Evolutionary conservation across 2,797 vertebrate species (phyloP).

Genomic region (Argyrosomus regius): DNA sequence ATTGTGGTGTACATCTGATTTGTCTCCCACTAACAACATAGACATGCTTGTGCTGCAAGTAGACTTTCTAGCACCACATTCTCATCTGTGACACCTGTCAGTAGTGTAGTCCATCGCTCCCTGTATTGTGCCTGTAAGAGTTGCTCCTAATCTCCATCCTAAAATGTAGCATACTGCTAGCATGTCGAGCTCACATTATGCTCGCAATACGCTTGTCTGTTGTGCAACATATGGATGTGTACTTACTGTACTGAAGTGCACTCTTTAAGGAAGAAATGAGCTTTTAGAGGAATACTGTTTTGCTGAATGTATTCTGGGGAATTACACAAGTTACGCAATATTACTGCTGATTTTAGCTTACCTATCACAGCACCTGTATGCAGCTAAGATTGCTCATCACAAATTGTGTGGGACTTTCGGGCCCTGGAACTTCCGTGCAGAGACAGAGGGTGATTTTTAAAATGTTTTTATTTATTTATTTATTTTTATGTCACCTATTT

Average conservation of each 20-base stretch:
- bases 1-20: conserved; percentile 54
- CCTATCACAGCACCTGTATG: background rate
- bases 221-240: conserved; percentile 30
- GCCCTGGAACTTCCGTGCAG: background rate
- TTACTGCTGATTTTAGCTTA: background rate
- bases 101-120: conserved; percentile 54
- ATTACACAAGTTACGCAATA: background rate
- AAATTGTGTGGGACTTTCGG: conserved; percentile 26
- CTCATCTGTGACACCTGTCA: conserved; percentile 52
- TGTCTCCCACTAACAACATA: conserved; percentile 65
- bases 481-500: background rate
- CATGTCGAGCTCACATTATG: conserved; percentile 43
- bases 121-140: conserved; percentile 38
- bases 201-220: conserved; percentile 40
- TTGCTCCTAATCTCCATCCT: conserved; percentile 27
- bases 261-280: background rate
- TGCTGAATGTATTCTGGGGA: background rate
- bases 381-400: conserved; percentile 23
- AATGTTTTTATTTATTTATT: no score
- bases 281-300: background rate
- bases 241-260: background rate
- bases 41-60: conserved; percentile 59
- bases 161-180: conserved; percentile 25
- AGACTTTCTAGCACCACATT: conserved; percentile 50
- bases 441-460: background rate